phyloP scores from a whole-genome alignment of 2,888 invertebrate genomes.

The Phalera bucephala region DNA sequence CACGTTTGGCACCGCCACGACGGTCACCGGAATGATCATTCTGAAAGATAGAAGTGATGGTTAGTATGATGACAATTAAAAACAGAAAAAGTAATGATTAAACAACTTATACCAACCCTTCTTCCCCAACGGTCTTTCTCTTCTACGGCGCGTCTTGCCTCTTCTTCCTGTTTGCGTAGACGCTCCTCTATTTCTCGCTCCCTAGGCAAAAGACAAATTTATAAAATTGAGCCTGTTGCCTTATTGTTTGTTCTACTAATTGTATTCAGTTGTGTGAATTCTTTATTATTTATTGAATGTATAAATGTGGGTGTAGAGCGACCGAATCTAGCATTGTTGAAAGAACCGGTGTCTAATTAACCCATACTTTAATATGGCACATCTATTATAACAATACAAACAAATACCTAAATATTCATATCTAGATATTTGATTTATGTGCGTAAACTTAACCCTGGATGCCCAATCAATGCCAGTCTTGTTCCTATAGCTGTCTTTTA shows the following conservation, averaged over 20 bases:
- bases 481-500: too few species aligned
- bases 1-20: slow-evolving; percentile 64
- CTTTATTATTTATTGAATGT: too few species aligned
- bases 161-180: slow-evolving; percentile 85
- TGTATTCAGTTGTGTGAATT: too few species aligned
- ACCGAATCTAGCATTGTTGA: slow-evolving; percentile 26
- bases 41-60: too few species aligned
- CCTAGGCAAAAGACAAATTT: slow-evolving; percentile 41
- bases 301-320: slow-evolving; percentile 64
- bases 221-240: too few species aligned
- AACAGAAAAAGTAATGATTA: too few species aligned
- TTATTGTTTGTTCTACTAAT: too few species aligned
- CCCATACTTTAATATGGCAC: slow-evolving; percentile 22
- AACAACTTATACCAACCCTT: slow-evolving; percentile 46
- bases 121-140: slow-evolving; percentile 76
- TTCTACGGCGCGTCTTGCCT: slow-evolving; percentile 60
- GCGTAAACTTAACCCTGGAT: too few species aligned
- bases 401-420: slow-evolving; percentile 38
- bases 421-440: slow-evolving; percentile 45
- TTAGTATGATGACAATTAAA: too few species aligned
- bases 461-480: too few species aligned
- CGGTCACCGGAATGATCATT: slow-evolving; percentile 74
- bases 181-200: slow-evolving; percentile 96
- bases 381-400: slow-evolving; percentile 23
- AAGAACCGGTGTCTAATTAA: slow-evolving; percentile 38